Evolutionary conservation across 2,888 invertebrate genomes (phyloP).

Genomic region (Noctua comes): DNA sequence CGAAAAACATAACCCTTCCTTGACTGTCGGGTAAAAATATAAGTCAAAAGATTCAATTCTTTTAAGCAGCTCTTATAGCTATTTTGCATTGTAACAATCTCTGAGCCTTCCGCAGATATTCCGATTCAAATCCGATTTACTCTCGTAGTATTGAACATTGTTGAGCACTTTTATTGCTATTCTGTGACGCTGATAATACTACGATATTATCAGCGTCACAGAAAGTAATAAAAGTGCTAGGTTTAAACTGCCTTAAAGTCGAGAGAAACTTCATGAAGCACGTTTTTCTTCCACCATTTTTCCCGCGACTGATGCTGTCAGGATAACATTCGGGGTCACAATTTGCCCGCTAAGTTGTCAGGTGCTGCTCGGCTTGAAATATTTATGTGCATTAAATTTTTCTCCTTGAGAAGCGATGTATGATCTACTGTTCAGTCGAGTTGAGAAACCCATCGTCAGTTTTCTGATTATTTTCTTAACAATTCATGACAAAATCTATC

Average conservation of each 20-base stretch:
- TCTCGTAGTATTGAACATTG: conserved; percentile 14
- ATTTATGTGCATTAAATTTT: not conserved
- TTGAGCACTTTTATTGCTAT: conserved; percentile 17
- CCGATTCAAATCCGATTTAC: conserved; percentile 34
- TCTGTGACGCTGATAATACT: conserved; percentile 1
- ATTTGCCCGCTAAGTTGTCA: not conserved
- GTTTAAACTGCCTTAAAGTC: conserved; percentile 3
- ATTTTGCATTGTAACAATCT: conserved; percentile 15
- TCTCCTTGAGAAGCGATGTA: not conserved
- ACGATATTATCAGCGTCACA: too few species aligned
- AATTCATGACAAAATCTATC: not conserved
- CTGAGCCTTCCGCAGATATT: conserved; percentile 9
- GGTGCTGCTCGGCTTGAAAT: not conserved
- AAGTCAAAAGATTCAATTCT: not conserved
- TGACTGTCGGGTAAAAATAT: not conserved
- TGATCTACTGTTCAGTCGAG: not conserved
- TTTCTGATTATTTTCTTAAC: not conserved
- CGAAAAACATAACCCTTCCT: too few species aligned
- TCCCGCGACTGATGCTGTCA: not conserved
- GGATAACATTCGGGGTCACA: not conserved
- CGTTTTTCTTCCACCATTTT: conserved; percentile 4
- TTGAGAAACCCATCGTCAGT: not conserved
- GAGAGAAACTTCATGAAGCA: not conserved
- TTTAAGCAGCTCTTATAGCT: not conserved
- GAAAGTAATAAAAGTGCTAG: not conserved